phyloP scores from a whole-genome alignment of 2,888 invertebrate genomes.

The Melieria picta region DNA sequence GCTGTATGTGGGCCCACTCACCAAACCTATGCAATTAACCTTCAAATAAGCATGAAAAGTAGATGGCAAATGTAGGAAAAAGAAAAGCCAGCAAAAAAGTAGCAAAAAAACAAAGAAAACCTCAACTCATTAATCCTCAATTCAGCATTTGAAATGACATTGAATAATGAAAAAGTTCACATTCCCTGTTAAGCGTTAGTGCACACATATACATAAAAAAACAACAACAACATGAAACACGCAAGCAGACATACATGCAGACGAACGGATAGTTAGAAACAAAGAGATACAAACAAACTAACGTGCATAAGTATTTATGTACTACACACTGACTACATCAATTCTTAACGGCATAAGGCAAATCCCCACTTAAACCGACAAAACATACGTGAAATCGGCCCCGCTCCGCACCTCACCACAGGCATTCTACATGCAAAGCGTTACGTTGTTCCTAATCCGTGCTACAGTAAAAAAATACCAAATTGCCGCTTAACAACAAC shows the following conservation, averaged over 20 bases:
- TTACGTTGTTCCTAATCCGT: no score
- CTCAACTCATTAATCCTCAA: conserved; percentile 32
- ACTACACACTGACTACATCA: conserved; percentile 5
- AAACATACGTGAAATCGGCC: no score
- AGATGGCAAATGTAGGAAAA: neutral
- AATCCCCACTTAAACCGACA: conserved; percentile 20
- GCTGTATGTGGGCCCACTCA: no score
- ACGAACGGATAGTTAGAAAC: no score
- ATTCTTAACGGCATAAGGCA: conserved; percentile 29
- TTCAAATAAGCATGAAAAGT: neutral
- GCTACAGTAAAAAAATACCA: no score
- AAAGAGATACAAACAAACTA: no score
- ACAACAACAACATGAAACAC: conserved; percentile 9
- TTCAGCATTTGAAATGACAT: conserved; percentile 34
- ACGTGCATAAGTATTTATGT: no score
- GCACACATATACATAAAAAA: no score
- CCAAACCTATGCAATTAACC: neutral
- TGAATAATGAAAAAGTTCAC: conserved; percentile 34
- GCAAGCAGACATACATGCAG: neutral
- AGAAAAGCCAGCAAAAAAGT: conserved; percentile 7
- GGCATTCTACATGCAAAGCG: no score
- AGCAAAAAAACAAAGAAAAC: no score
- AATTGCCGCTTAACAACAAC: no score
- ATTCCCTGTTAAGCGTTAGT: neutral
- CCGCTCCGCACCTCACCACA: no score